phyloP scores from a whole-genome alignment of 2,888 invertebrate genomes.

The Pammene aurita region DNA sequence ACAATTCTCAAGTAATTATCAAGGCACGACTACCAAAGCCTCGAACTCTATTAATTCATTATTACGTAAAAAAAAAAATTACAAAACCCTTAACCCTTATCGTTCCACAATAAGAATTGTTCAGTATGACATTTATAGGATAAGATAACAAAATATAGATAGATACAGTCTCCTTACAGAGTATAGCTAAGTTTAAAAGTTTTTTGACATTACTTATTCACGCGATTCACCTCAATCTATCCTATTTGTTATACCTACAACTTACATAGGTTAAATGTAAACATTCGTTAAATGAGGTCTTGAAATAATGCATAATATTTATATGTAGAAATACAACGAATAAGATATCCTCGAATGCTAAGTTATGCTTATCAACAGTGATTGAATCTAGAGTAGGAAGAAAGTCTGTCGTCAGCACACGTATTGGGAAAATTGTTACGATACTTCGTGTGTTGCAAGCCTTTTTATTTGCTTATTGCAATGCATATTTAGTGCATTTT shows the following conservation, averaged over 20 bases:
- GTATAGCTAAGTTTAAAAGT: too few species aligned
- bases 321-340: not conserved
- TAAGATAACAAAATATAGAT: too few species aligned
- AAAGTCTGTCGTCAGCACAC: slow-evolving; percentile 31
- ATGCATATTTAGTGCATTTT: slow-evolving; percentile 38
- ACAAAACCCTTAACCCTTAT: not conserved
- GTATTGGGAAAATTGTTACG: slow-evolving; percentile 30
- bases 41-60: slow-evolving; percentile 6
- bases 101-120: not conserved
- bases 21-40: slow-evolving; percentile 12
- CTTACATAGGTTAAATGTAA: too few species aligned
- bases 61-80: slow-evolving; percentile 2
- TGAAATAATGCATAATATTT: not conserved
- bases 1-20: slow-evolving; percentile 29
- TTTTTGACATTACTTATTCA: too few species aligned
- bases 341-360: not conserved
- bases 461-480: slow-evolving; percentile 40
- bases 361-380: slow-evolving; percentile 3
- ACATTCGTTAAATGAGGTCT: not conserved
- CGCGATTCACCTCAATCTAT: too few species aligned
- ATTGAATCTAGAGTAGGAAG: slow-evolving; percentile 36
- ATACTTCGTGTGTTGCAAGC: slow-evolving; percentile 32
- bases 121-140: too few species aligned
- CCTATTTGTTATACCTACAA: too few species aligned
- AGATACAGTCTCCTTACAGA: too few species aligned